Base-by-base conservation (phyloP, 2,797 vertebrate genomes). In the Hippoglossus hippoglossus region DNA sequence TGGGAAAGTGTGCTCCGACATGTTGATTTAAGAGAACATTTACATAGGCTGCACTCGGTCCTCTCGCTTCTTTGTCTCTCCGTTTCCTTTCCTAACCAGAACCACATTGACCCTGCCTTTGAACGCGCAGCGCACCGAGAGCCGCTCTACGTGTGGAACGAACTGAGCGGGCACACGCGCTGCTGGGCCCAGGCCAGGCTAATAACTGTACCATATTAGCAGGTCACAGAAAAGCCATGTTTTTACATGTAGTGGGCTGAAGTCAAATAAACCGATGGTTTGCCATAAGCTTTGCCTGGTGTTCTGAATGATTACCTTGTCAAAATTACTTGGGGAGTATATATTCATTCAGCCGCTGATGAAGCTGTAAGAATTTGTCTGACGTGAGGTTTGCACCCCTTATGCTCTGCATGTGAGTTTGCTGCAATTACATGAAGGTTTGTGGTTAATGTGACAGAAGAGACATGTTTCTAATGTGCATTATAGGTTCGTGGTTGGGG, bases 11-110 rank as follows among this genome's bases (percentile, higher is more conserved):
- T 77, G 75, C 81, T 86, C 65, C 60, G 71, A 77, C 65, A 80
- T 92, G 90, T 92, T 93, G 85, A 90, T 86, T 77, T 85, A 91
- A 84, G 65, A 55, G 86, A 86, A 82, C 83, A 85, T 91, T 92
- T 89, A 91, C 84, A 83, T 86, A 68, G 54, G 53, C 69, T 2
- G 46, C 75, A 74, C 71, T 82, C 73, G 67, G 74, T 87, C 69
- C 71, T 84, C 57, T 67, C 41, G 62, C 74, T 69, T 87, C 81
- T 88, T 85, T 81, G 75, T 87, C 67, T 89, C 76, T 41, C 50
- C 1, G 18, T 82, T 88, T 85, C 81, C 66, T 74, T 60, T 78
- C 59, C 70, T 92, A 93, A 92, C 87, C 79, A 91, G 87, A 89
- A 91, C 86, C 91, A 93, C 74, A 92, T 92, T 90, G 78, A 82